phyloP scores from a whole-genome alignment of 2,888 invertebrate genomes.

The Smittia sp. region DNA sequence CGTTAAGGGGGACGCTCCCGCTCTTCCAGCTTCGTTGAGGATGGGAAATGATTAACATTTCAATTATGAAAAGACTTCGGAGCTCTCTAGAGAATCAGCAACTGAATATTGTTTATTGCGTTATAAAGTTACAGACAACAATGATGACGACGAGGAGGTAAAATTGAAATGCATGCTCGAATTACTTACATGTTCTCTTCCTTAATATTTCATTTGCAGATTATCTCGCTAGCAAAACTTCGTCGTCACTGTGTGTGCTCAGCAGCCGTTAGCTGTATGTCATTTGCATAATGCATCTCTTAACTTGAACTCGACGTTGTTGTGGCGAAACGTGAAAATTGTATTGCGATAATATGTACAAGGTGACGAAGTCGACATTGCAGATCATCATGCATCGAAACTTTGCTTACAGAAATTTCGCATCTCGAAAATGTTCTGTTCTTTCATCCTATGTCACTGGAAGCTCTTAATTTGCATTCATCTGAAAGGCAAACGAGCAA shows the following conservation, averaged over 20 bases:
- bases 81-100: not conserved
- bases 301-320: not conserved
- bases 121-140: not conserved
- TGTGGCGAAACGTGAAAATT: not conserved
- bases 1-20: no score
- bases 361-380: not conserved
- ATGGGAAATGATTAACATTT: not conserved
- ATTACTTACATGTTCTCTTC: not conserved
- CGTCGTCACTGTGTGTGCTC: not conserved
- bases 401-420: not conserved
- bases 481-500: not conserved
- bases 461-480: not conserved
- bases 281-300: not conserved
- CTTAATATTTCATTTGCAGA: constrained; percentile 8
- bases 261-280: not conserved
- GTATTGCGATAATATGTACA: not conserved
- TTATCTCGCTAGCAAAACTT: not conserved
- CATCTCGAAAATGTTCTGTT: not conserved
- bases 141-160: no score
- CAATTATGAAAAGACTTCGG: not conserved
- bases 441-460: not conserved
- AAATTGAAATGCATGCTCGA: no score
- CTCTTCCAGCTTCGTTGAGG: no score
- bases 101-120: not conserved
- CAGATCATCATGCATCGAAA: not conserved